Percentiles rank a stretch among this genome's conserved stretches.
These are phyloP conservation scores for Drosophila melanogaster DNA, from an alignment of 1,140 invertebrate genomes.

Conservation along the genomic window Release_6_plus_ISO1_MT NT_033777.3:4807001-4807500, in stretches of 20 bases:
- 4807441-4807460: too few relatives aligned
- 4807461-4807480: too few relatives aligned
- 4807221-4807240: neutral
- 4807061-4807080: constrained; percentile 15
- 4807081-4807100: constrained; percentile 30
- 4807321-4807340: too few relatives aligned
- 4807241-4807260: neutral
- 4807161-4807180: neutral
- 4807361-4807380: too few relatives aligned
- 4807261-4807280: neutral
- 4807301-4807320: too few relatives aligned
- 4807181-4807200: neutral
- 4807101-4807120: constrained; percentile 14
- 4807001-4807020: constrained; percentile 8
- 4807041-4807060: constrained; percentile 3
- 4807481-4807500: too few relatives aligned
- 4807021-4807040: constrained; percentile 66
- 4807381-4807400: too few relatives aligned
- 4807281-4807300: neutral
- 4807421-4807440: too few relatives aligned
- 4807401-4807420: too few relatives aligned
- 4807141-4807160: constrained; percentile 1
- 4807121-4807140: constrained; percentile 33
- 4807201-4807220: constrained; percentile 2
- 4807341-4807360: too few relatives aligned